phyloP scores from a whole-genome alignment of 2,888 invertebrate genomes.

The Lamproptera curius region DNA sequence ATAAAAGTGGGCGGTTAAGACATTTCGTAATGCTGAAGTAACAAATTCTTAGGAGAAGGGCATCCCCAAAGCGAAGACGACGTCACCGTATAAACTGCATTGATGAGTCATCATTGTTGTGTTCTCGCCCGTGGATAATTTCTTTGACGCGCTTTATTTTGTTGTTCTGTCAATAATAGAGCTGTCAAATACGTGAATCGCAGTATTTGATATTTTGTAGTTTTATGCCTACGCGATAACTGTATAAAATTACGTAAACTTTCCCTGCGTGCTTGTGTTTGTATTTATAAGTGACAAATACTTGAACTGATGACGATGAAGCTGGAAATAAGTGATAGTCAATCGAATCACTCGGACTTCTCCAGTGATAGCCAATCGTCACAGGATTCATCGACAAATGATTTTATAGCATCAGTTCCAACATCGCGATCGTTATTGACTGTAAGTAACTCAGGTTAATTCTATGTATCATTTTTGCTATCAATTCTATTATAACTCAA shows the following conservation, averaged over 20 bases:
- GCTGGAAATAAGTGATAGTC: conserved; percentile 78
- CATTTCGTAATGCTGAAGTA: conserved; percentile 40
- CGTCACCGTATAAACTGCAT: conserved; percentile 59
- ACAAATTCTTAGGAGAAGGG: conserved; percentile 66
- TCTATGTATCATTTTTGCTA: no score
- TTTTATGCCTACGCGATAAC: conserved; percentile 31
- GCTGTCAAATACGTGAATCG: conserved; percentile 51
- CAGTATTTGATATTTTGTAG: conserved; percentile 27
- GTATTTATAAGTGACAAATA: conserved; percentile 32
- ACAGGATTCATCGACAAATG: conserved; percentile 76
- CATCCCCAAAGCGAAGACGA: conserved; percentile 67
- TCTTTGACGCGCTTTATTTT: conserved; percentile 52
- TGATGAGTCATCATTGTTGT: conserved; percentile 73
- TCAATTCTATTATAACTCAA: no score
- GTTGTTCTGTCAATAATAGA: conserved; percentile 51
- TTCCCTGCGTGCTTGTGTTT: conserved; percentile 28
- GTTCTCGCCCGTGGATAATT: conserved; percentile 51
- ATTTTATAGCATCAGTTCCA: conserved; percentile 54
- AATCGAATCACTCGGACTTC: conserved; percentile 79
- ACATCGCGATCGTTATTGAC: conserved; percentile 56
- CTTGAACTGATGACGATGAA: conserved; percentile 75
- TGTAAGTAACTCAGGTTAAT: conserved; percentile 47
- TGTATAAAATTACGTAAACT: conserved; percentile 42
- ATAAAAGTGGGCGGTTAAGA: conserved; percentile 46
- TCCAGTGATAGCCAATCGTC: conserved; percentile 80